A percentile compares a stretch with the other conserved stretches of the same genome.
phyloP scores from a whole-genome alignment of 2,888 invertebrate species.

The Hydrotaea diabolus region DNA sequence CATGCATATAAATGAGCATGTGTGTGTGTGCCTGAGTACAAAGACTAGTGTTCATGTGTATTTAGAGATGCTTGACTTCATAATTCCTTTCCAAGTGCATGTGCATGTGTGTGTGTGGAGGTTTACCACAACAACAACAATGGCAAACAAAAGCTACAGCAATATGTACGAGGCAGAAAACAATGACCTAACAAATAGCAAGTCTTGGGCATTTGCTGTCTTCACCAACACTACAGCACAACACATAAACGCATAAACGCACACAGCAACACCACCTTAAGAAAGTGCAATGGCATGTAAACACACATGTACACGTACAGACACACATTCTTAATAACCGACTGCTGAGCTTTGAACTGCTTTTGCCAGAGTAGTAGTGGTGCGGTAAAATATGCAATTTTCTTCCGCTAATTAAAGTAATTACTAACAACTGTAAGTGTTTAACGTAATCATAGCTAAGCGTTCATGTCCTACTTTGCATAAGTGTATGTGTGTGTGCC shows the following conservation, averaged over 20 bases:
- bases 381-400: constrained; percentile 64
- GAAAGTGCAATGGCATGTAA: neutral
- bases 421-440: constrained; percentile 65
- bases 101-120: too few species aligned
- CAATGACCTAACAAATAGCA: constrained; percentile 24
- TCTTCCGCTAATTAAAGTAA: constrained; percentile 68
- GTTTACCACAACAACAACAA: constrained; percentile 17
- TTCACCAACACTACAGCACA: constrained; percentile 1
- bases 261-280: neutral
- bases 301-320: neutral
- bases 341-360: neutral
- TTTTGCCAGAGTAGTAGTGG: constrained; percentile 35
- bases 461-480: neutral
- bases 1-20: neutral
- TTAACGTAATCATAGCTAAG: constrained; percentile 2
- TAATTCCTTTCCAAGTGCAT: constrained; percentile 56
- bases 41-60: constrained; percentile 21
- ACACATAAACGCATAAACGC: neutral
- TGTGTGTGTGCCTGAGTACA: neutral
- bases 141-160: neutral
- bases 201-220: neutral
- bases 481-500: neutral
- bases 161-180: neutral
- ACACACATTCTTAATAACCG: neutral
- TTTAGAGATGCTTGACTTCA: constrained; percentile 58